Evolutionary conservation across 2,113 vertebrate genomes (phyloP), one percentile per base, ranked within the genome.

Genomic region (Casuarius casuarius): DNA sequence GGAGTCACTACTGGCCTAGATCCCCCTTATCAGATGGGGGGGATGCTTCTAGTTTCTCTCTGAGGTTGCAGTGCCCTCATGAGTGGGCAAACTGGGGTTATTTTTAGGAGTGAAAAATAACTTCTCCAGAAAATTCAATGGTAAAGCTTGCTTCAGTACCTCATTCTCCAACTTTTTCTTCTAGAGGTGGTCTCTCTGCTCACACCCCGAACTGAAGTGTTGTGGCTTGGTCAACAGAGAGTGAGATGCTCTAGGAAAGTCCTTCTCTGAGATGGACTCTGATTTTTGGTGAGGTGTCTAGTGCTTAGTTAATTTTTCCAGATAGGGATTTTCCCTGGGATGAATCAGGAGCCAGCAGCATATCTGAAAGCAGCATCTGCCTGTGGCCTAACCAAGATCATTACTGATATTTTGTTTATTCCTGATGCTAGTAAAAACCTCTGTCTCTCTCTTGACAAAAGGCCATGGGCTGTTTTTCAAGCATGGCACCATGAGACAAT

Each of bases 121-220:
- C 38, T 40, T 63, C n/a, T 10, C 2, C 5, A 31, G 76, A 63
- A 63, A 51, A 73, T 83, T 65, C 52, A 62, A 0, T 12, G 33
- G 52, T 13, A 48, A n/a, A 28, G 31, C 91, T 92, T 84, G 9
- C 25, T 87, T 71, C 29, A 8, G 19, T 28, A n/a, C 17, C 40
- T 84, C 66, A n/a, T 62, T 77, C 28, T 31, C 35, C 65, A 66
- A 2, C 0, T 0, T 13, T 3, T 9, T 54, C 3, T 74, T 71
- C 66, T 26, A 62, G 33, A 74, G 6, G 14, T 75, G 51, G 11
- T 48, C 4, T 51, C 11, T 40, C 22, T 71, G 66, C 62, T 83
- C 66, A 46, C 19, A 23, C 7, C 31, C 12, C 16, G 22, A 19
- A 11, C 2, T 82, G 44, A 52, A 44, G 31, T 8, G 23, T 17